phyloP scores from a whole-genome alignment of 1,140 invertebrate species.

The Drosophila truncata region DNA sequence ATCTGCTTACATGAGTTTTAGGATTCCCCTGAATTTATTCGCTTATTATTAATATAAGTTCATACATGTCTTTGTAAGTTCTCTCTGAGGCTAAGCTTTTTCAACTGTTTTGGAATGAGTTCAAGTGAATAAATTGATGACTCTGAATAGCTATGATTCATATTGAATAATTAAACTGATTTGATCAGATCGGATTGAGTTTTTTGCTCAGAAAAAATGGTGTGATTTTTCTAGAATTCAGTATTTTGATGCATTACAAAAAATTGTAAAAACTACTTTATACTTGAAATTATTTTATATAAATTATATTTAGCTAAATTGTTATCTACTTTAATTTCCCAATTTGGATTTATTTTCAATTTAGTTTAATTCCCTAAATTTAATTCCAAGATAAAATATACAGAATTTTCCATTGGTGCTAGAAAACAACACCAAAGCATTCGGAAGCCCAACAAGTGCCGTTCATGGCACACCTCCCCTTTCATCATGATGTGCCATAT shows the following conservation, averaged over 20 bases:
- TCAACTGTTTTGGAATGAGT: slow-evolving; percentile 7
- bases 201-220: not conserved
- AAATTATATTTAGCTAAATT: too few species aligned
- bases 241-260: too few species aligned
- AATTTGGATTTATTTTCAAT: not conserved
- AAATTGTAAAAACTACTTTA: too few species aligned
- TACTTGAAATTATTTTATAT: too few species aligned
- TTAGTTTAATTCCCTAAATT: slow-evolving; percentile 10
- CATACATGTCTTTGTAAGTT: not conserved
- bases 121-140: slow-evolving; percentile 20
- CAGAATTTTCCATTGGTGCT: slow-evolving; percentile 49
- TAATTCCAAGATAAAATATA: slow-evolving; percentile 7
- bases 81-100: not conserved
- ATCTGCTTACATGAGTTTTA: not conserved
- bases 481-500: slow-evolving; percentile 34
- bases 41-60: not conserved
- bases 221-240: not conserved
- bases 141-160: slow-evolving; percentile 24
- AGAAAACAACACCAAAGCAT: slow-evolving; percentile 34
- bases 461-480: slow-evolving; percentile 16
- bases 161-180: slow-evolving; percentile 18
- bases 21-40: slow-evolving; percentile 8
- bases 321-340: too few species aligned
- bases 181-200: slow-evolving; percentile 1
- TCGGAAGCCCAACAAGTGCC: slow-evolving; percentile 68